Conservation (phyloP, 2,888 invertebrate genomes). For the Encarsia formosa region DNA sequence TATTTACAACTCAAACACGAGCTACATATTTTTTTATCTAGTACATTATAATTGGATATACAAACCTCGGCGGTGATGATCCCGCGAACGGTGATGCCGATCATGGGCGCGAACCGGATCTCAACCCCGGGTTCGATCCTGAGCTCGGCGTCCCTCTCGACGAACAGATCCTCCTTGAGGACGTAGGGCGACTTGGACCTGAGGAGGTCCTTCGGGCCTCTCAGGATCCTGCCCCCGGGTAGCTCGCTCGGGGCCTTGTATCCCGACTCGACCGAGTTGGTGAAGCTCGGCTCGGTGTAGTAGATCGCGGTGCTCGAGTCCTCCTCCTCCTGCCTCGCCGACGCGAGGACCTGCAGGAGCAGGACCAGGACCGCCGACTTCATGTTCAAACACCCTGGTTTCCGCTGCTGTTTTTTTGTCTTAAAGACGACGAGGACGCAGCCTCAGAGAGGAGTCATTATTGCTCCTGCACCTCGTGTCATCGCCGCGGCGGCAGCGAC, state of each 20-base stretch:
- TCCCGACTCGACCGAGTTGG: constrained; percentile 31
- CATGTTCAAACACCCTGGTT: too few species aligned
- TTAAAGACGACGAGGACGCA: too few species aligned
- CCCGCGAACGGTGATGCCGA: constrained; percentile 90
- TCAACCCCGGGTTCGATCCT: constrained; percentile 87
- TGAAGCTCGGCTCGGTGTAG: constrained; percentile 44
- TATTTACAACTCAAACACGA: too few species aligned
- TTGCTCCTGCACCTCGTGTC: too few species aligned
- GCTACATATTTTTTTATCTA: too few species aligned
- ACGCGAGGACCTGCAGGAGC: constrained; percentile 12
- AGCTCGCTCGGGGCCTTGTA: constrained; percentile 55
- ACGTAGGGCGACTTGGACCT: constrained; percentile 69
- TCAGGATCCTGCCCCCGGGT: constrained; percentile 61
- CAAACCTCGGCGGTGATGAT: constrained; percentile 85
- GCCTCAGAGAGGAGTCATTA: too few species aligned
- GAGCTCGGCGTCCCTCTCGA: constrained; percentile 75
- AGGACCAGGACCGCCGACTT: not conserved
- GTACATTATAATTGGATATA: too few species aligned
- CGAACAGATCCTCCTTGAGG: constrained; percentile 72
- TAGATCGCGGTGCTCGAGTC: constrained; percentile 35
- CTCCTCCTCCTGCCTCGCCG: constrained; percentile 22
- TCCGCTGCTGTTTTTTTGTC: too few species aligned
- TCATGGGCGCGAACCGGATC: constrained; percentile 84
- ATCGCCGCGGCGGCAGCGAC: not conserved
- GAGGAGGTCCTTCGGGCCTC: constrained; percentile 57